Evolutionary conservation across 2,888 invertebrate genomes (phyloP), one percentile per base, ranked within the genome.

Genomic region (Osmoderma eremita): DNA sequence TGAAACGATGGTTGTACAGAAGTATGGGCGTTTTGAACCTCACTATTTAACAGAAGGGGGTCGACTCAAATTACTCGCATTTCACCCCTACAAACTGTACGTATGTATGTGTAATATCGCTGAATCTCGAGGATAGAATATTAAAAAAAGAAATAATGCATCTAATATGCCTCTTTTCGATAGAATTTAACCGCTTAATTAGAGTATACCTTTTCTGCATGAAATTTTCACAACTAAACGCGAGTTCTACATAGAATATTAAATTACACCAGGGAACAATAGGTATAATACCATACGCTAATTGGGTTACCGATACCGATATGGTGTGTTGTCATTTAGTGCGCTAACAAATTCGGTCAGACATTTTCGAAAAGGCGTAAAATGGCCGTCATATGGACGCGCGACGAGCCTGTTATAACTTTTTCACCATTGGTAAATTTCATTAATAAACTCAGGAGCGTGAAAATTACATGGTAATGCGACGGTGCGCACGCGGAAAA

Each of bases 1-100:
- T 72, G 71, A 72, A 58, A 65, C 56, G 48, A 48, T 58, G 39
- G 58, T 42, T 30, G 30, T 30, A 30, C 30, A 30, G 45, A 71
- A 73, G 71, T 75, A 74, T 74, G 72, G 75, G 71, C 75, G 74
- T 77, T 75, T 76, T 75, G 76, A 77, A 77, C 76, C 74, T 20
- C 8, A 12, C 12, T 61, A 45, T 24, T 45, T 66, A 50, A 61
- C 49, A 58, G n/a, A 38, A 53, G 53, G 53, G 51, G 53, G 53
- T 38, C 38, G 53, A 53, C 17, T 53, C 53, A 53, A 53, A 53
- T 53, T 53, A 53, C 53, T 53, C 53, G 17, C 53, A 53, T 53
- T 18, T 38, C 53, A 38, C 53, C 38, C 51, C 38, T 53, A 38
- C 38, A 30, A 30, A 30, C 8, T 30, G 10, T 30, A 30, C 30